Evolutionary conservation across 2,888 invertebrate genomes (phyloP).

Genomic region (Nemotelus nigrinus): DNA sequence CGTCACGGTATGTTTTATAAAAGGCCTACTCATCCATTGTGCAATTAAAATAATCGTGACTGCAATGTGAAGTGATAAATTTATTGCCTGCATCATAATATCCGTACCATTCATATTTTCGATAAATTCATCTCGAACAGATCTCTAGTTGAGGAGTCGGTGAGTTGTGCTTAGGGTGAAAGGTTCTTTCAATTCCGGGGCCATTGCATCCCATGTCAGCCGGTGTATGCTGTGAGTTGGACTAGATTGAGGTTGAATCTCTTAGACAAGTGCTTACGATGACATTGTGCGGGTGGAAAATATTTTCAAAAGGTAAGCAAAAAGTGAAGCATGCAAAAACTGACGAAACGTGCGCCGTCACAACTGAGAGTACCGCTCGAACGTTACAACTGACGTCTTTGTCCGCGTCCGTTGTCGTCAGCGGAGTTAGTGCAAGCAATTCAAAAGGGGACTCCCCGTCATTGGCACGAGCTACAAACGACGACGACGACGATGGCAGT

Average conservation of each 20-base stretch:
- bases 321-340: constrained; percentile 31
- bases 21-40: constrained; percentile 19
- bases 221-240: constrained; percentile 1
- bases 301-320: constrained; percentile 46
- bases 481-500: background rate
- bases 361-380: background rate
- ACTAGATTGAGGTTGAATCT: background rate
- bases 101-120: no score
- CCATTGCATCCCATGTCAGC: background rate
- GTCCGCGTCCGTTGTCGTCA: constrained; percentile 3
- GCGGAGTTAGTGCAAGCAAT: background rate
- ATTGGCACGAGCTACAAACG: constrained; percentile 15
- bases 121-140: constrained; percentile 5
- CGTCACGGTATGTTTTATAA: constrained; percentile 1
- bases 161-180: constrained; percentile 8
- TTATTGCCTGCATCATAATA: no score
- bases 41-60: constrained; percentile 37
- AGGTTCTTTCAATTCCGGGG: background rate
- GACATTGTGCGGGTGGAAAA: constrained; percentile 46
- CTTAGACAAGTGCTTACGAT: constrained; percentile 18
- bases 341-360: constrained; percentile 6
- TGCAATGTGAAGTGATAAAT: background rate
- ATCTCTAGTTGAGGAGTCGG: background rate
- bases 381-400: constrained; percentile 27
- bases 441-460: constrained; percentile 38